Evolutionary conservation across 2,797 vertebrate species (phyloP).

Genomic region (Orestias chungarensis): DNA sequence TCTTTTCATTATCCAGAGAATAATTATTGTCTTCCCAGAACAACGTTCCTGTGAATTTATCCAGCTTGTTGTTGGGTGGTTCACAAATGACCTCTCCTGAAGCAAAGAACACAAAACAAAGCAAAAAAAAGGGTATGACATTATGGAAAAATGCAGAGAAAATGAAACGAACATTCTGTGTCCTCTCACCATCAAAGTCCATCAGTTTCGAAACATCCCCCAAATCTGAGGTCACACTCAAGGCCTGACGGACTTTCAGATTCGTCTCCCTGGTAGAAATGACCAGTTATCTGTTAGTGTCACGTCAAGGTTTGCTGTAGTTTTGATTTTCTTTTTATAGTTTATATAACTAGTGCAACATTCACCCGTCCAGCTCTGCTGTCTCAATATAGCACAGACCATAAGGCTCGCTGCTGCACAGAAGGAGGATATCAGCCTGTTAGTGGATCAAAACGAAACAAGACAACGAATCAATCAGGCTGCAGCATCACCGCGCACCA

Average conservation of each 20-base stretch:
- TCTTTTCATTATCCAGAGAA: constrained; percentile 82
- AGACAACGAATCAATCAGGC: constrained; percentile 27
- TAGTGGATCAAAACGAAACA: constrained; percentile 46
- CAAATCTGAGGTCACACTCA: constrained; percentile 85
- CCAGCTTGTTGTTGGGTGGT: constrained; percentile 87
- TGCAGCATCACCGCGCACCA: not conserved
- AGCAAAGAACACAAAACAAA: not conserved
- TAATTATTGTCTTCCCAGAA: constrained; percentile 82
- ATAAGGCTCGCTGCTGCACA: constrained; percentile 88
- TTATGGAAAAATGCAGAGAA: too few relatives aligned
- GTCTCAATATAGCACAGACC: constrained; percentile 90
- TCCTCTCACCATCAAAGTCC: constrained; percentile 85
- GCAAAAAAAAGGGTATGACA: not conserved
- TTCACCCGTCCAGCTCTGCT: constrained; percentile 89
- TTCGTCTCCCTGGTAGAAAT: constrained; percentile 83
- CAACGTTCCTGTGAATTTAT: constrained; percentile 83
- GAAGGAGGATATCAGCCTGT: constrained; percentile 88
- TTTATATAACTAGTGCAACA: constrained; percentile 9
- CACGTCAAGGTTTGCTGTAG: too few relatives aligned
- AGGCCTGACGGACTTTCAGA: constrained; percentile 87
- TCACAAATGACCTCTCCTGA: constrained; percentile 86
- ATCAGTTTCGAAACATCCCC: constrained; percentile 80
- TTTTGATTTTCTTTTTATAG: not conserved
- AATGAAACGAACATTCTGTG: not conserved
- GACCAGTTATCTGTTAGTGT: not conserved